Percentiles rank a stretch among this genome's conserved stretches.
Evolutionary conservation across 2,797 vertebrate genomes (phyloP).

Genomic region (Triplophysa yarkandensis): DNA sequence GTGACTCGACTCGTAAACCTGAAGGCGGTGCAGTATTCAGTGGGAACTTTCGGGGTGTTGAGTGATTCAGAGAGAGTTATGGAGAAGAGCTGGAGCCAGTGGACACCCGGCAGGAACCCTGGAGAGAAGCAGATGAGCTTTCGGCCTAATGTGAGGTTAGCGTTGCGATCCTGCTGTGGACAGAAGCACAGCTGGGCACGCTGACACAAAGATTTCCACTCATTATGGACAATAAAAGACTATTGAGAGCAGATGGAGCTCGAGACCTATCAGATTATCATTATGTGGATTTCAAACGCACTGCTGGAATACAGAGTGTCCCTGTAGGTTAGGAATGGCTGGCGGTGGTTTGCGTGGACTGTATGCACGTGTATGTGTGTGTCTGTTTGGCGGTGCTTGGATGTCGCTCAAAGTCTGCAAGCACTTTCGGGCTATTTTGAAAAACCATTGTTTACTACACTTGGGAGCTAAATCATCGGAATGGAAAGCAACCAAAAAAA

Average conservation of each 20-base stretch:
- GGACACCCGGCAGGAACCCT: slow-evolving; percentile 44
- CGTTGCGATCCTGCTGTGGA: slow-evolving; percentile 55
- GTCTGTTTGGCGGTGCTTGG: background rate
- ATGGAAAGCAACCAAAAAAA: slow-evolving; percentile 38
- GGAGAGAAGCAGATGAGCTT: slow-evolving; percentile 59
- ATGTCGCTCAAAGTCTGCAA: slow-evolving; percentile 40
- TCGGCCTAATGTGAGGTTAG: slow-evolving; percentile 39
- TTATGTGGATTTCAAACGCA: slow-evolving; percentile 70
- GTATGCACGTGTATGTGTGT: slow-evolving; percentile 6
- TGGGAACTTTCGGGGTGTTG: slow-evolving; percentile 4
- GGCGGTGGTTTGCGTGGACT: slow-evolving; percentile 28
- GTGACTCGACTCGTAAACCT: background rate
- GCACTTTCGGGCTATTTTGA: slow-evolving; percentile 42
- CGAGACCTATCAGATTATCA: slow-evolving; percentile 68
- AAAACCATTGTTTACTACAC: slow-evolving; percentile 47
- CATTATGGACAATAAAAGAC: slow-evolving; percentile 63
- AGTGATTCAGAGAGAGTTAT: slow-evolving; percentile 31
- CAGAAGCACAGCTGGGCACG: slow-evolving; percentile 72
- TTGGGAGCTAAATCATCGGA: slow-evolving; percentile 42
- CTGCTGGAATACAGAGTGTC: slow-evolving; percentile 58
- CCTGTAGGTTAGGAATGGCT: slow-evolving; percentile 30
- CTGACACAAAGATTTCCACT: slow-evolving; percentile 72
- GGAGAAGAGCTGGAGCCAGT: background rate
- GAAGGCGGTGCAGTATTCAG: background rate
- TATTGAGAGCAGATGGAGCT: slow-evolving; percentile 59